Conservation (phyloP, 2,113 vertebrate genomes). For the Phainopepla nitens region DNA sequence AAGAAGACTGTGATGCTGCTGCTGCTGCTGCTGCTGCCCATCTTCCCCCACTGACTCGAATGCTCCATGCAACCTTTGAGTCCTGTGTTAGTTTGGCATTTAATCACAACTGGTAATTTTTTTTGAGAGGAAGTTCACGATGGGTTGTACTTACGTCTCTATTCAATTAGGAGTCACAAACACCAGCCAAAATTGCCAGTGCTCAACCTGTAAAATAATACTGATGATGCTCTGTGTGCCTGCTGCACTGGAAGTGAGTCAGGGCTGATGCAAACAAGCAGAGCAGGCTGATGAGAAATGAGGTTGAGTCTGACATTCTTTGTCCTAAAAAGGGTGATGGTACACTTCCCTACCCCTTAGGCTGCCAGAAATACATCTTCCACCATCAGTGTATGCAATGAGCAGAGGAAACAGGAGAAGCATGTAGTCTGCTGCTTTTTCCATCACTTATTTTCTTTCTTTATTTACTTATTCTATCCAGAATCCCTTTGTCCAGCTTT, state of each 20-base stretch:
- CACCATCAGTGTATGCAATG: background rate
- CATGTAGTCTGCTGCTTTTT: background rate
- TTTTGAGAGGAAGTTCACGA: background rate
- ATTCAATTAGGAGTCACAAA: background rate
- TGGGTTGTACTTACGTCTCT: background rate
- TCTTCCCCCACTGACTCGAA: background rate
- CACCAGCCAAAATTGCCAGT: background rate
- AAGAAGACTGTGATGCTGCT: background rate
- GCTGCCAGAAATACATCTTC: background rate
- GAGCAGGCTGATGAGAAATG: background rate
- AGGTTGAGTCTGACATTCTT: background rate
- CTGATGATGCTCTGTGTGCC: background rate
- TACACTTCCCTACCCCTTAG: background rate
- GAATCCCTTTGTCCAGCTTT: background rate
- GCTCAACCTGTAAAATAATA: background rate
- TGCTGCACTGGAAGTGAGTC: background rate
- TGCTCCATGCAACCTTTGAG: background rate
- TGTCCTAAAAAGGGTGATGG: background rate
- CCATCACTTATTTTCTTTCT: background rate
- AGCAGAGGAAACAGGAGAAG: background rate
- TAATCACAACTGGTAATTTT: background rate
- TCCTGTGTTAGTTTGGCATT: background rate
- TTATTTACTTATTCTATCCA: background rate
- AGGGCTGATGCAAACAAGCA: background rate
- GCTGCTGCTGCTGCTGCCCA: background rate